phyloP scores from a whole-genome alignment of 2,888 invertebrate genomes.

The Drosophila conformis region DNA sequence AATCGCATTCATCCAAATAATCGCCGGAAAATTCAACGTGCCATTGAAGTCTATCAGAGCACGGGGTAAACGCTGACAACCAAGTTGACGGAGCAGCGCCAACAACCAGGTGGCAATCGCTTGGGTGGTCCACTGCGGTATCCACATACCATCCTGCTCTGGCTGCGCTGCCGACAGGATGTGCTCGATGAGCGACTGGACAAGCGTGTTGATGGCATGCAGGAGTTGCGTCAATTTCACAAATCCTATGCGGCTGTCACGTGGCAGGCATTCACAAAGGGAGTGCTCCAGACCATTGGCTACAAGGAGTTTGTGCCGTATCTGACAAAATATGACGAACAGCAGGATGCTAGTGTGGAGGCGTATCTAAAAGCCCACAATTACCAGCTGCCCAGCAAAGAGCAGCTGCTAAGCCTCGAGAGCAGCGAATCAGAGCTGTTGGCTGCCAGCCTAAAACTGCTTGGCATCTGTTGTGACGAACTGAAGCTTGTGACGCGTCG shows the following conservation, averaged over 20 bases:
- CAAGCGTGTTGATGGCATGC: slow-evolving; percentile 83
- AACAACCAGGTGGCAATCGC: slow-evolving; percentile 86
- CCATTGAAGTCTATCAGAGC: slow-evolving; percentile 83
- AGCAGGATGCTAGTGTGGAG: slow-evolving; percentile 79
- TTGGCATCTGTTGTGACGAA: slow-evolving; percentile 89
- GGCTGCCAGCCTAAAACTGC: slow-evolving; percentile 85
- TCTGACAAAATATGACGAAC: slow-evolving; percentile 79
- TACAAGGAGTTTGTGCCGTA: slow-evolving; percentile 98
- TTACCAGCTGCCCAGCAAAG: slow-evolving; percentile 68
- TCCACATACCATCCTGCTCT: slow-evolving; percentile 91
- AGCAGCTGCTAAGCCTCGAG: slow-evolving; percentile 16
- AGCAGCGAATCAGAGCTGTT: slow-evolving; percentile 23
- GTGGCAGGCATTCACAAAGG: slow-evolving; percentile 93
- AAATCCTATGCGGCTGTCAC: slow-evolving; percentile 65
- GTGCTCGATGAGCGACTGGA: slow-evolving; percentile 83
- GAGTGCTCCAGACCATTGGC: slow-evolving; percentile 98
- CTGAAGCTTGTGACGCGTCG: slow-evolving; percentile 94
- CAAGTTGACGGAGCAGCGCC: slow-evolving; percentile 80
- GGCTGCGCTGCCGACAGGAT: slow-evolving; percentile 91
- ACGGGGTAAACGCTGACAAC: slow-evolving; percentile 80
- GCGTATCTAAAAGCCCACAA: slow-evolving; percentile 71
- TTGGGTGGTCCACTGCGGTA: slow-evolving; percentile 91
- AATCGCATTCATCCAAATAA: slow-evolving; percentile 95
- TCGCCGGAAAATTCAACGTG: slow-evolving; percentile 93
- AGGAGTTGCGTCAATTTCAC: slow-evolving; percentile 83